Evolutionary conservation across 2,113 vertebrate genomes (phyloP), one percentile per base, ranked within the genome.

Genomic region (Crotalus helleri): DNA sequence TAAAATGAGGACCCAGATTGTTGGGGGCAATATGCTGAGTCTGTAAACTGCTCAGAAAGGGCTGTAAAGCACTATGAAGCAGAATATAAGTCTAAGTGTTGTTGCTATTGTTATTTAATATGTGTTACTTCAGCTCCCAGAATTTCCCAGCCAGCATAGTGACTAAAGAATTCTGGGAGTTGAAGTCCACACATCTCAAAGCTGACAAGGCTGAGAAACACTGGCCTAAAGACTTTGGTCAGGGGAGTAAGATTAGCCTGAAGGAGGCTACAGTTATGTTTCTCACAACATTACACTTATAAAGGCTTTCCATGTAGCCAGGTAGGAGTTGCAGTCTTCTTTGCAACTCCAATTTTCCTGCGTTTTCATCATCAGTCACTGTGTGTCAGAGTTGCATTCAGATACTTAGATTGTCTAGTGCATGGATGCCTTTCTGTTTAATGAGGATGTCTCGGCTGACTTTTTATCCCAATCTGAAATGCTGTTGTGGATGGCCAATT

Each of bases 401-500:
- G 24, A 87, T 17, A 49, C 4, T 90, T 61, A 44, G 49, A 88
- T 12, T 15, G 74, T 59, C 6, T 0, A 49, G 4, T 49, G 26
- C 88, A 90, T 88, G 12, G 46, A 91, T 92, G 86, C 85, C n/a
- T 90, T 93, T 93, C 81, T 13, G 10, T 46, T 90, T 92, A 92
- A 69, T 92, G 39, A 21, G 10, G 85, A 93, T 92, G 69, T 49
- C 49, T 89, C 26, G 51, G 87, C 74, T 90, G 93, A 46, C 88
- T 90, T 61, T 94, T 93, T 92, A 87, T 92, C 49, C 92, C 58
- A 91, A 94, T 51, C 1, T 51, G 91, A 91, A 92, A 21, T 87
- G 85, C 81, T 87, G 55, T 19, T 92, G 58, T 39, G 93, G 94
- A 93, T 93, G 94, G 92, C 6, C 19, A 93, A 49, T 61, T 91